Conservation (phyloP, 2,113 vertebrate species). For the Gallinago media region DNA sequence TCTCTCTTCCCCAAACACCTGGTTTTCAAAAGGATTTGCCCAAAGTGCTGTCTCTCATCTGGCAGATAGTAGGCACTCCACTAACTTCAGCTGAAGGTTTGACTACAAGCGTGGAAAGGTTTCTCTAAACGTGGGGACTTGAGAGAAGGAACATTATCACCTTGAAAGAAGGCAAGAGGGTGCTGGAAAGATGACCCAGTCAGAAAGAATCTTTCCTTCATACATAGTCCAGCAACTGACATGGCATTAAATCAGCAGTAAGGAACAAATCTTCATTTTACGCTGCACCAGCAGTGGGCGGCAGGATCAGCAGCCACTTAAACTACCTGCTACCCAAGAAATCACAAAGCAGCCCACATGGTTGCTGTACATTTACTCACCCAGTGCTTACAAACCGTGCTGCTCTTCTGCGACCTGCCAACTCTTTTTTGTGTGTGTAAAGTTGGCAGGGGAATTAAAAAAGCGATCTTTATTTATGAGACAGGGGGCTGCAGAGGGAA, state of each 20-base stretch:
- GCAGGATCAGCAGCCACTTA: neutral
- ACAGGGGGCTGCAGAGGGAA: neutral
- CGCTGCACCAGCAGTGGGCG: neutral
- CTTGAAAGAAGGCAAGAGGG: neutral
- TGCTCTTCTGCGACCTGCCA: neutral
- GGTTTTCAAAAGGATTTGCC: neutral
- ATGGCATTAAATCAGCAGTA: neutral
- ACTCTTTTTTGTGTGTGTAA: neutral
- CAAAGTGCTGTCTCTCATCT: neutral
- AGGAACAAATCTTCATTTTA: neutral
- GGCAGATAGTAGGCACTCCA: neutral
- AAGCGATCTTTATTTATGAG: neutral
- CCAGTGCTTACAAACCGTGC: neutral
- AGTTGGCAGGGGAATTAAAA: neutral
- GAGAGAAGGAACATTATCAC: neutral
- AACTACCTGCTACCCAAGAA: neutral
- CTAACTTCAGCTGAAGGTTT: neutral
- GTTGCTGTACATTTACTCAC: neutral
- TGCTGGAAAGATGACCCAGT: neutral
- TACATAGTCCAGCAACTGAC: neutral
- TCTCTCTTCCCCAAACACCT: neutral
- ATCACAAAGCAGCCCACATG: rapidly evolving
- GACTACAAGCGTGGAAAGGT: neutral
- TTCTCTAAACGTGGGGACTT: neutral
- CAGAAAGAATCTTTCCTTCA: neutral